These are phyloP conservation scores for Myoxocephalus aenaeus DNA, from an alignment of 2,797 vertebrate genomes.

Conservation along the genomic window DNA sequence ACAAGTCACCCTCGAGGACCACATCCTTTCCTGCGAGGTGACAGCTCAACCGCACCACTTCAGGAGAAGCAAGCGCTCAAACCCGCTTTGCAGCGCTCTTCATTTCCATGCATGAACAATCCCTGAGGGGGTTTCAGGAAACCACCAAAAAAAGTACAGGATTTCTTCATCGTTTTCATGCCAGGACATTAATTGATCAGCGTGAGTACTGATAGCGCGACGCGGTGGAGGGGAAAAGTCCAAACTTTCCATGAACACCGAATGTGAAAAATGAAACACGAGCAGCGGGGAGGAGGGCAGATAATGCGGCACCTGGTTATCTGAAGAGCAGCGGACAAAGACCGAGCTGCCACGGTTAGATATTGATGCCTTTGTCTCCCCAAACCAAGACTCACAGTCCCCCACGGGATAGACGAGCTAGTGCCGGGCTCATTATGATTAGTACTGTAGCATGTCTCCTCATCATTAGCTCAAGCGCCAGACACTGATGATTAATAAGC, in stretches of 20 bases:
- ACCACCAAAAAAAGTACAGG: slow-evolving; percentile 18
- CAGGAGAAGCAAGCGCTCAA: slow-evolving; percentile 47
- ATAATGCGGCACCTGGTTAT: slow-evolving; percentile 34
- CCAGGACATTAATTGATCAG: not conserved
- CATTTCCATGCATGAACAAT: slow-evolving; percentile 45
- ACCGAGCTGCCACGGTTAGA: slow-evolving; percentile 34
- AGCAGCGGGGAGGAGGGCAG: slow-evolving; percentile 13
- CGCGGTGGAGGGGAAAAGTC: not conserved
- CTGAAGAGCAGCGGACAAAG: slow-evolving; percentile 34
- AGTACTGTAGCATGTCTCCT: slow-evolving; percentile 51
- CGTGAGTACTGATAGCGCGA: slow-evolving; percentile 18
- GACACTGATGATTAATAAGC: slow-evolving; percentile 40
- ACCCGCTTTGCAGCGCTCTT: slow-evolving; percentile 50
- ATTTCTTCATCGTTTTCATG: slow-evolving; percentile 44
- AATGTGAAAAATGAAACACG: slow-evolving; percentile 28
- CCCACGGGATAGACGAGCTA: slow-evolving; percentile 42
- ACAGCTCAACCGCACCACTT: slow-evolving; percentile 65
- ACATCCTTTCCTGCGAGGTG: slow-evolving; percentile 63
- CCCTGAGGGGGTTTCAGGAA: slow-evolving; percentile 49
- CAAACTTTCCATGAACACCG: not conserved
- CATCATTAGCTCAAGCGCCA: slow-evolving; percentile 46
- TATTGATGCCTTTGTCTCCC: slow-evolving; percentile 62
- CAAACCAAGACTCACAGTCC: slow-evolving; percentile 47
- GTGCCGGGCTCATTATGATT: slow-evolving; percentile 62
- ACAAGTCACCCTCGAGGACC: slow-evolving; percentile 59